A percentile compares a stretch with the other conserved stretches of the same genome.
Evolutionary conservation across 2,113 vertebrate genomes (phyloP).

Genomic region (Podarcis muralis): DNA sequence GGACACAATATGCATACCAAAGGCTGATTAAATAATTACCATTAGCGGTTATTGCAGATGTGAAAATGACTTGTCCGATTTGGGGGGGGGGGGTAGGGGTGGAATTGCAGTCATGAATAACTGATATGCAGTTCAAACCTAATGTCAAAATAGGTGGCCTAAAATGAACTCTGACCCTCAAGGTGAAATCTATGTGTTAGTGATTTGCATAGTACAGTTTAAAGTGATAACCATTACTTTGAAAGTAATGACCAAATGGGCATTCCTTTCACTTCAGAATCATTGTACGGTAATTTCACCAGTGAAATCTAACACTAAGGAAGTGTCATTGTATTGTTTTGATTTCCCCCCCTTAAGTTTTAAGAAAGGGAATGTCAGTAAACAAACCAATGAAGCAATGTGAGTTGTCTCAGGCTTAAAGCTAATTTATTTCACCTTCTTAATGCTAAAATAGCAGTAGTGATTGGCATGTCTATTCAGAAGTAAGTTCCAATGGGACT

Average conservation of each 20-base stretch:
- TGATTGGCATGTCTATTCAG: not conserved
- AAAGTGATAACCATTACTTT: not conserved
- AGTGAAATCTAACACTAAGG: not conserved
- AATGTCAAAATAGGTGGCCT: not conserved
- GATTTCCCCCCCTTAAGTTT: constrained; percentile 5
- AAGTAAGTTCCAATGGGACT: not conserved
- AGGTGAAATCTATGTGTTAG: not conserved
- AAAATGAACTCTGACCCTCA: not conserved
- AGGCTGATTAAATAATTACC: not conserved
- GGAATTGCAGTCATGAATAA: not conserved
- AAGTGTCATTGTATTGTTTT: not conserved
- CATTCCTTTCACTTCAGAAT: constrained; percentile 9
- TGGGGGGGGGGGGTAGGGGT: not conserved
- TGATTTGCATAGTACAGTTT: constrained; percentile 7
- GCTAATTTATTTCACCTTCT: constrained; percentile 7
- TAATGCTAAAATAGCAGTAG: not conserved
- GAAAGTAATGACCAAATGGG: constrained; percentile 7
- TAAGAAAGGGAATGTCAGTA: not conserved
- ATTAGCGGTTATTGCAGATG: not conserved
- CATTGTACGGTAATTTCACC: not conserved
- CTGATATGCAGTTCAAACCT: not conserved
- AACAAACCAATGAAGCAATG: not conserved
- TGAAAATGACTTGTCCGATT: not conserved
- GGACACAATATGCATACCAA: constrained; percentile 44
- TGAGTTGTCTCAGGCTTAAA: not conserved